Base-by-base conservation (phyloP, 2,113 vertebrate genomes). In the Heterochromis multidens region DNA sequence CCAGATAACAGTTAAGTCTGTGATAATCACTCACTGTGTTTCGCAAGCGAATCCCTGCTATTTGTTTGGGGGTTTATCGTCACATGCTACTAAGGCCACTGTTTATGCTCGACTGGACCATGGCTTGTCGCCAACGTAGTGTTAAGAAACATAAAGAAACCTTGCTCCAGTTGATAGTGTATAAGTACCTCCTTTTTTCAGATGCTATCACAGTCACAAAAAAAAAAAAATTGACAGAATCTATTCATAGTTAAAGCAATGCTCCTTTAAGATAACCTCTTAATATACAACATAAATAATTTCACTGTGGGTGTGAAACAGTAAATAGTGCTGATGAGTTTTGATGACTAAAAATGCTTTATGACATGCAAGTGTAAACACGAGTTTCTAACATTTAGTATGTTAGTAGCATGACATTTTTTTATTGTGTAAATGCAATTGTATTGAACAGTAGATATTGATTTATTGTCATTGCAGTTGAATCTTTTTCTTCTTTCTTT, bases 41-140 rank as follows among this genome's bases (percentile, higher is more conserved):
- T 5, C 10, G 21, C 13, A 37, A 65, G 19, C n/a, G 61, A 57
- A 76, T 83, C 25, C 10, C 14, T 57, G 56, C 40, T 82, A n/a
- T 87, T 81, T 83, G 65, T 82, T 82, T 80, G 57, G 27, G n/a
- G 3, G 81, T 77, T 89, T 80, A 74, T 57, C 4, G 61, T 80
- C 79, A 63, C 56, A 1, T 61, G 87, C 58, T 61, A 43, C 67
- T 80, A 56, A 56, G 57, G 49, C 3, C 65, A 14, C 40, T 49
- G 19, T 83, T 81, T 82, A 37, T 49, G 23, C 74, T 74, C 19
- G 35, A 61, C 37, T 63, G 80, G 52, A 7, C 80, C 2, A 2
- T 31, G 23, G 13, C n/a, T 6, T 80, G 58, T 61, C 1, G 4
- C 17, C 23, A 67, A 2, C 33, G 4, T 72, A 72, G 67, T 1